phyloP scores from a whole-genome alignment of 2,888 invertebrate genomes.

The Lomographa bimaculata region DNA sequence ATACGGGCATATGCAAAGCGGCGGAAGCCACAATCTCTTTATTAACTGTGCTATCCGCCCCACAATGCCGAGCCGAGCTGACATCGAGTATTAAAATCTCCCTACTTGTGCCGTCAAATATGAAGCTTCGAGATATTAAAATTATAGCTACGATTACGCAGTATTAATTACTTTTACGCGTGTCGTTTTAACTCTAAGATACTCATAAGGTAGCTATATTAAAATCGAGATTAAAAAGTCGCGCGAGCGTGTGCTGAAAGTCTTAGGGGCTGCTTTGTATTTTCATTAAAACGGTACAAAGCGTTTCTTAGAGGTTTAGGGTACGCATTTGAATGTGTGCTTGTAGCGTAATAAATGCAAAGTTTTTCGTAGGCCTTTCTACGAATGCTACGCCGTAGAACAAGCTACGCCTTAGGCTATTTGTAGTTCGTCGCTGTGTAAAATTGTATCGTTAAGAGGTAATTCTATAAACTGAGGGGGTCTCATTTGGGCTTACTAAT shows the following conservation, averaged over 20 bases:
- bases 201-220: constrained; percentile 3
- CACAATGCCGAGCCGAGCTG: constrained; percentile 15
- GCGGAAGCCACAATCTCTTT: constrained; percentile 20
- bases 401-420: too few relatives aligned
- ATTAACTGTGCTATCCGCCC: constrained; percentile 19
- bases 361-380: too few relatives aligned
- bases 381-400: too few relatives aligned
- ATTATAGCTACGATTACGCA: constrained; percentile 22
- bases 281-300: background rate
- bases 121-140: constrained; percentile 21
- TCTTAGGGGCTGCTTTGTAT: background rate
- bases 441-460: too few relatives aligned
- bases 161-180: constrained; percentile 25
- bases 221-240: constrained; percentile 12
- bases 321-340: too few relatives aligned
- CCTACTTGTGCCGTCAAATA: constrained; percentile 20
- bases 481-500: too few relatives aligned
- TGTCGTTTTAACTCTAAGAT: constrained; percentile 14
- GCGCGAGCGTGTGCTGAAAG: background rate
- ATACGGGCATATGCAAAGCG: constrained; percentile 16
- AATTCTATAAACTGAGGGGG: too few relatives aligned
- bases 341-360: too few relatives aligned
- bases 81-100: constrained; percentile 22
- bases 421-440: too few relatives aligned
- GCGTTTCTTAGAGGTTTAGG: too few relatives aligned